Percentiles rank a stretch among this genome's conserved stretches.
These are phyloP conservation scores for Brachyhypopomus occidentalis DNA, from an alignment of 2,113 vertebrate species.

Conservation along the genomic window DNA sequence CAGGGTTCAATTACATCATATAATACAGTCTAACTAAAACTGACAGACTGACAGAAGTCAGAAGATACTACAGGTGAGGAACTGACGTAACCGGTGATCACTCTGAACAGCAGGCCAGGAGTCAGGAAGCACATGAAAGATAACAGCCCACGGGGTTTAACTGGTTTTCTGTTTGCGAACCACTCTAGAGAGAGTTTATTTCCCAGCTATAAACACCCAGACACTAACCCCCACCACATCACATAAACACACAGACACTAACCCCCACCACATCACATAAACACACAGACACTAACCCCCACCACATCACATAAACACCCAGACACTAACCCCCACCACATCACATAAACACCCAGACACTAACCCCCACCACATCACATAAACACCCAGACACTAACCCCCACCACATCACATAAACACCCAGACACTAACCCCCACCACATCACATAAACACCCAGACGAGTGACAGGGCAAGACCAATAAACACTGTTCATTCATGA, in stretches of 20 bases:
- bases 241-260: conserved; percentile 16
- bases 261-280: no score
- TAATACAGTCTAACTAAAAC: neutral
- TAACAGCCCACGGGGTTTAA: neutral
- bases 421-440: neutral
- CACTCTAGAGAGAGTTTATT: conserved; percentile 11
- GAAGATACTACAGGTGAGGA: neutral
- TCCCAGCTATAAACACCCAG: conserved; percentile 31
- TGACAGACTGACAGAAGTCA: neutral
- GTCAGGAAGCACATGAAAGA: neutral
- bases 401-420: no score
- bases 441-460: conserved; percentile 26
- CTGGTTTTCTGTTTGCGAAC: neutral
- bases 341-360: conserved; percentile 23
- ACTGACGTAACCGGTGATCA: neutral
- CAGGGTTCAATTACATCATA: neutral
- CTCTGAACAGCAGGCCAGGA: neutral
- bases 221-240: conserved; percentile 9
- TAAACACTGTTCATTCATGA: conserved; percentile 43
- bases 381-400: no score
- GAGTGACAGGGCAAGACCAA: conserved; percentile 26
- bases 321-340: neutral
- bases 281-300: no score
- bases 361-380: no score
- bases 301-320: no score